A percentile compares a stretch with the other conserved stretches of the same genome.
Conservation (phyloP, 1,140 invertebrate genomes). For the Leptinotarsa undecemlineata region DNA sequence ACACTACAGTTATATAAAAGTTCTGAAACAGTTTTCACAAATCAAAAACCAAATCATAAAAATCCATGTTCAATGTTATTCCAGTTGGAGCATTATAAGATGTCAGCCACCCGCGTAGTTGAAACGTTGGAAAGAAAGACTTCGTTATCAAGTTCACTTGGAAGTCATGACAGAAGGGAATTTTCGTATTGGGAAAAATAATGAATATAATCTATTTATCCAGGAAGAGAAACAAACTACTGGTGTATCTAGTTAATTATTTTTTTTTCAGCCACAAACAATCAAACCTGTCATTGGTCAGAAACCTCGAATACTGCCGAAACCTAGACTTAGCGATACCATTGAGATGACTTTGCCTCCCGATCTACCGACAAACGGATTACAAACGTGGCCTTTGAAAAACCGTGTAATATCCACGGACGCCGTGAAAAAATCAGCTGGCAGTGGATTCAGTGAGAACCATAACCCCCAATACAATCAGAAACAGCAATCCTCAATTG, state of each 20-base stretch:
- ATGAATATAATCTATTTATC: too few species aligned
- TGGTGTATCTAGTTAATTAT: background rate
- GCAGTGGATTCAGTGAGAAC: constrained; percentile 30
- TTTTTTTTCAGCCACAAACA: constrained; percentile 38
- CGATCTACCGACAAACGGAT: constrained; percentile 53
- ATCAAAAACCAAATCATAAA: too few species aligned
- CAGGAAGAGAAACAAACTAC: too few species aligned
- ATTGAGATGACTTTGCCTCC: constrained; percentile 61
- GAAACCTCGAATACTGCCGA: constrained; percentile 63
- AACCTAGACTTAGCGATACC: constrained; percentile 58
- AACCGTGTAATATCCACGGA: constrained; percentile 60
- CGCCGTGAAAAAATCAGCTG: constrained; percentile 54
- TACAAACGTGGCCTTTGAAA: constrained; percentile 69
- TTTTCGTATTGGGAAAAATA: too few species aligned
- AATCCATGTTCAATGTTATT: too few species aligned
- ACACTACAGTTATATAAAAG: too few species aligned
- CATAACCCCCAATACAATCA: constrained; percentile 1
- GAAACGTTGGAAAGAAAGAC: too few species aligned
- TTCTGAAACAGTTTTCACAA: too few species aligned
- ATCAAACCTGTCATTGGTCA: constrained; percentile 62
- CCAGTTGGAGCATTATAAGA: too few species aligned
- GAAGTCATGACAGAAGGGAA: too few species aligned
- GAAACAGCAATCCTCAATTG: constrained; percentile 8
- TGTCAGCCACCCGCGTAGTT: too few species aligned
- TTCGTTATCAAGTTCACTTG: too few species aligned